Percentiles rank a stretch among this genome's conserved stretches.
Evolutionary conservation across 2,888 invertebrate genomes (phyloP).

Genomic region (Oscheius sp.): DNA sequence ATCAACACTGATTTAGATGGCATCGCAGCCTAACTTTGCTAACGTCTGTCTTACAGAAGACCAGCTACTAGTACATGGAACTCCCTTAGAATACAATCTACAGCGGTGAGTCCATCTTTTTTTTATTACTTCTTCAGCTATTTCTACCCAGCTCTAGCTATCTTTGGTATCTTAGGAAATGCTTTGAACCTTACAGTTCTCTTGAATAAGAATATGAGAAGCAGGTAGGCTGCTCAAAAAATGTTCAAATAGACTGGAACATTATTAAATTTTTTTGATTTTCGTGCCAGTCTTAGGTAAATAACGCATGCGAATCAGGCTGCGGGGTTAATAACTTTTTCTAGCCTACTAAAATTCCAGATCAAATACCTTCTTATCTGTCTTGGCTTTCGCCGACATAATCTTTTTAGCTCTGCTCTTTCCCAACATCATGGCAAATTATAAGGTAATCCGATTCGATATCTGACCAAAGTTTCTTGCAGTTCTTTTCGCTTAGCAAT

Average conservation of each 20-base stretch:
- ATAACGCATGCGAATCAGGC: too few species aligned
- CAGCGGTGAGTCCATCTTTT: too few species aligned
- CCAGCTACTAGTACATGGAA: constrained; percentile 62
- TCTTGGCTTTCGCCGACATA: constrained; percentile 67
- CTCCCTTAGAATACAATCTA: constrained; percentile 50
- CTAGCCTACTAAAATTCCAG: constrained; percentile 46
- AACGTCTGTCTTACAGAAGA: constrained; percentile 59
- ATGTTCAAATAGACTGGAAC: constrained; percentile 1
- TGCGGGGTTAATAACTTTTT: too few species aligned
- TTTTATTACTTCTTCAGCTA: constrained; percentile 59
- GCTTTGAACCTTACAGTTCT: constrained; percentile 66
- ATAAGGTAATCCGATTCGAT: constrained; percentile 37
- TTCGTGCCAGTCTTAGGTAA: too few species aligned
- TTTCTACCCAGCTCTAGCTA: constrained; percentile 63
- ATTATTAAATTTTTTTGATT: constrained; percentile 4
- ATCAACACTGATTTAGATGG: constrained; percentile 11
- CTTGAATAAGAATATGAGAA: constrained; percentile 60
- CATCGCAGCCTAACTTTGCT: constrained; percentile 50
- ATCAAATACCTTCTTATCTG: constrained; percentile 65
- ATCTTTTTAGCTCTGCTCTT: constrained; percentile 63
- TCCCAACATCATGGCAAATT: constrained; percentile 68
- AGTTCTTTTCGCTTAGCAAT: constrained; percentile 60
- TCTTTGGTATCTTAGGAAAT: constrained; percentile 68
- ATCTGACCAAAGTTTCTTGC: neutral
- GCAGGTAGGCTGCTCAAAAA: constrained; percentile 40